A percentile compares a stretch with the other conserved stretches of the same genome.
Evolutionary conservation across 2,113 vertebrate genomes (phyloP).

Genomic region (Eulacestoma nigropectus): DNA sequence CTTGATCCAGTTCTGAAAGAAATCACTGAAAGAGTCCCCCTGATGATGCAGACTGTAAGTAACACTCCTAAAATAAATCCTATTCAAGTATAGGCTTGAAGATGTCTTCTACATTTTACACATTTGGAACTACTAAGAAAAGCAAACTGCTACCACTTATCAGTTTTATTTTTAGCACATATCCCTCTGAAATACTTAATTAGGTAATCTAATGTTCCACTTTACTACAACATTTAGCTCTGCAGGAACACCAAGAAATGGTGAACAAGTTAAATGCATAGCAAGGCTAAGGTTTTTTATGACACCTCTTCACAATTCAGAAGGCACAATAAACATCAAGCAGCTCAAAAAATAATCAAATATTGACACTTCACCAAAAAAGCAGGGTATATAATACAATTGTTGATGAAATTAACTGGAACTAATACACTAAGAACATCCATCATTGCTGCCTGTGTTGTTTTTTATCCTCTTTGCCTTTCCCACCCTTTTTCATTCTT

Average conservation of each 20-base stretch:
- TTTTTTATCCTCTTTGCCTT: background rate
- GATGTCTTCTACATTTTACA: slow-evolving; percentile 14
- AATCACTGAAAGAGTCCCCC: background rate
- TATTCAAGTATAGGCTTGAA: background rate
- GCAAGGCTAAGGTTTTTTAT: background rate
- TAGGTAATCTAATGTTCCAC: slow-evolving; percentile 19
- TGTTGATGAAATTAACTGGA: background rate
- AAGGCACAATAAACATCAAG: background rate
- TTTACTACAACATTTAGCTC: slow-evolving; percentile 4
- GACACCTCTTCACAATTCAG: background rate
- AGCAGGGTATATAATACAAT: background rate
- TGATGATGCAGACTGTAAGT: slow-evolving; percentile 1
- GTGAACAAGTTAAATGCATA: background rate
- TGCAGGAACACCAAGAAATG: background rate
- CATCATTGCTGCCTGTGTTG: background rate
- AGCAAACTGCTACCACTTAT: background rate
- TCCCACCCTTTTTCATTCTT: background rate
- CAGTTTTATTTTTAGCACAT: slow-evolving; percentile 30
- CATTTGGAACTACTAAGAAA: background rate
- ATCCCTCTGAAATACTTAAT: slow-evolving; percentile 25
- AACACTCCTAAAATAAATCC: slow-evolving; percentile 23
- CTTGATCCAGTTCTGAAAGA: background rate
- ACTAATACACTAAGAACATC: background rate
- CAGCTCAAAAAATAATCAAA: background rate
- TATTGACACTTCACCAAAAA: background rate